phyloP scores from a whole-genome alignment of 2,113 vertebrate species.

The Sisor rabdophorus region DNA sequence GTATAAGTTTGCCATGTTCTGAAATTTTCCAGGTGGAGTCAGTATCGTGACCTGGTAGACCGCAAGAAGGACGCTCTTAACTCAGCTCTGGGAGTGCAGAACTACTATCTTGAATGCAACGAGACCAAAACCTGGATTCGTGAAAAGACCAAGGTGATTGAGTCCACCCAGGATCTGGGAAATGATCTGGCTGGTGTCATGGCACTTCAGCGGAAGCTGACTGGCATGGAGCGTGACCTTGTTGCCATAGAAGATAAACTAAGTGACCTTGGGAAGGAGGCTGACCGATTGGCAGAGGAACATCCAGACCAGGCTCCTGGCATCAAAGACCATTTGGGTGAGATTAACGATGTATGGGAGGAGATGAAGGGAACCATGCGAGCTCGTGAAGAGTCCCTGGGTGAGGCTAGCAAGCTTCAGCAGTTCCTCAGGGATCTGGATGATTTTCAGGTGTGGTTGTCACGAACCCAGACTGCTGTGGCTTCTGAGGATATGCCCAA shows the following conservation, averaged over 20 bases:
- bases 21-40: conserved; percentile 81
- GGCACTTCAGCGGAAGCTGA: conserved; percentile 96
- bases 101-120: conserved; percentile 97
- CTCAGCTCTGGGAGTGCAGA: conserved; percentile 94
- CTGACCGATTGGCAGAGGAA: conserved; percentile 83
- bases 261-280: conserved; percentile 89
- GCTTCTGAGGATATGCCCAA: conserved; percentile 98
- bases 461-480: conserved; percentile 93
- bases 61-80: conserved; percentile 90
- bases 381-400: conserved; percentile 91
- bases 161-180: conserved; percentile 96
- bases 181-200: conserved; percentile 96
- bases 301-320: conserved; percentile 91
- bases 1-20: too few relatives aligned
- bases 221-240: conserved; percentile 95
- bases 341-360: conserved; percentile 90
- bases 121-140: conserved; percentile 99
- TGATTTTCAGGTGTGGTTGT: conserved; percentile 98
- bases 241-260: conserved; percentile 95
- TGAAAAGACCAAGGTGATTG: conserved; percentile 98
- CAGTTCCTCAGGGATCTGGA: conserved; percentile 95
- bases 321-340: conserved; percentile 85
- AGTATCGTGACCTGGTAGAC: conserved; percentile 95
- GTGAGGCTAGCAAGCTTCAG: conserved; percentile 97
- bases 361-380: conserved; percentile 96